Evolutionary conservation across 1,140 invertebrate species (phyloP).

Genomic region (Reticulitermes speratus): DNA sequence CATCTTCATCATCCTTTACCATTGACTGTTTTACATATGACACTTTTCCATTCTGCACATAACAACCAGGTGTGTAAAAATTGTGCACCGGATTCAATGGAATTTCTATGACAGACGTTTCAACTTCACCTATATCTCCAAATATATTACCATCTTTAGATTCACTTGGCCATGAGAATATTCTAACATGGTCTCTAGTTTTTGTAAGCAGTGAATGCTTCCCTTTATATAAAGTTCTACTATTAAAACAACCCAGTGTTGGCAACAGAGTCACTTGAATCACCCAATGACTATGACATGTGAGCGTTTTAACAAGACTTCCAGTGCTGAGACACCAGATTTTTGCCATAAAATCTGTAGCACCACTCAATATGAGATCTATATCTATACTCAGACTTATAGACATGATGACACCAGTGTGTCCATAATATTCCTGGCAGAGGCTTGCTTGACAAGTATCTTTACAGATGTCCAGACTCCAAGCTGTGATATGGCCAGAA

Average conservation of each 20-base stretch:
- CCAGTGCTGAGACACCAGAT: conserved; percentile 4
- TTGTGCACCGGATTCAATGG: conserved; percentile 18
- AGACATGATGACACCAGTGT: conserved; percentile 21
- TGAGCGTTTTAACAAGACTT: not conserved
- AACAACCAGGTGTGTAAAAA: not conserved
- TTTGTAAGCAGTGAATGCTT: conserved; percentile 21
- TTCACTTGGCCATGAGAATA: not conserved
- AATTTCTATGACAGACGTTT: conserved; percentile 4
- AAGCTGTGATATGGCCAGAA: conserved; percentile 9
- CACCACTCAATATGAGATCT: not conserved
- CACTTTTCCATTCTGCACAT: not conserved
- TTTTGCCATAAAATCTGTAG: conserved; percentile 10
- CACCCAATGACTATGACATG: conserved; percentile 6
- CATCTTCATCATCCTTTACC: conserved; percentile 20
- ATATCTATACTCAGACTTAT: conserved; percentile 5
- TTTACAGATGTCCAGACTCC: not conserved
- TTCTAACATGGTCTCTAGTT: not conserved
- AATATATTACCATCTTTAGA: not conserved
- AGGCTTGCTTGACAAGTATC: no score
- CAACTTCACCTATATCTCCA: not conserved
- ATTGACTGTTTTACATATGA: conserved; percentile 2
- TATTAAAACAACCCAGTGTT: not conserved
- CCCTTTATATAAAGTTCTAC: not conserved
- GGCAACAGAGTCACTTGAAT: conserved; percentile 21
- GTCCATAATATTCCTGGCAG: not conserved